phyloP scores from a whole-genome alignment of 2,888 invertebrate genomes.

The Unio delphinus region DNA sequence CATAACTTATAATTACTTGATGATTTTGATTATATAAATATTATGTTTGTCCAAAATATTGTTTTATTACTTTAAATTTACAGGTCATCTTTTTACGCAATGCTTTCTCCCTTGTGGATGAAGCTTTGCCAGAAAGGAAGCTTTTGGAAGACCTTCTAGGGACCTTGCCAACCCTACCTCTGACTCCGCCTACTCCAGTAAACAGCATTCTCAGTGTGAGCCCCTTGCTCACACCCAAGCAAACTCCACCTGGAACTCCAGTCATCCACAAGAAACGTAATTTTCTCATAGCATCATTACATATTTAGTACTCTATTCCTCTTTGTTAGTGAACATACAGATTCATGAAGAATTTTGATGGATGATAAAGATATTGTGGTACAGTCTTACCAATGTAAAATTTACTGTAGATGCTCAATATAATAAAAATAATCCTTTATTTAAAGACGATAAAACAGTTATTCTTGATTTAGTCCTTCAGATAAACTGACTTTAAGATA shows the following conservation, averaged over 20 bases:
- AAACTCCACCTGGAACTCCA: slow-evolving; percentile 66
- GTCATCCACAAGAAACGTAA: slow-evolving; percentile 47
- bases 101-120: slow-evolving; percentile 53
- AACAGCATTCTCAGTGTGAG: slow-evolving; percentile 26
- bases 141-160: slow-evolving; percentile 69
- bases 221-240: slow-evolving; percentile 41
- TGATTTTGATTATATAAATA: background rate
- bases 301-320: too few species aligned
- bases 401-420: too few species aligned
- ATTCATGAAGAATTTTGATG: too few species aligned
- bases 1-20: background rate
- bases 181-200: slow-evolving; percentile 10
- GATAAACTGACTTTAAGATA: too few species aligned
- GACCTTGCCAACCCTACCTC: slow-evolving; percentile 59
- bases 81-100: slow-evolving; percentile 71
- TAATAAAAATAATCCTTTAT: too few species aligned
- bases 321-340: too few species aligned
- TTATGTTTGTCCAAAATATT: background rate
- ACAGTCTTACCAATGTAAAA: too few species aligned
- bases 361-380: too few species aligned
- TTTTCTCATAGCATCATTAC: too few species aligned
- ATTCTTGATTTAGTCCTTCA: too few species aligned
- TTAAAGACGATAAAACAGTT: too few species aligned
- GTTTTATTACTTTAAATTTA: slow-evolving; percentile 13
- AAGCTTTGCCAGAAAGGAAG: slow-evolving; percentile 67